Conservation (phyloP, 2,888 invertebrate genomes). For the Standfussiana lucernea region DNA sequence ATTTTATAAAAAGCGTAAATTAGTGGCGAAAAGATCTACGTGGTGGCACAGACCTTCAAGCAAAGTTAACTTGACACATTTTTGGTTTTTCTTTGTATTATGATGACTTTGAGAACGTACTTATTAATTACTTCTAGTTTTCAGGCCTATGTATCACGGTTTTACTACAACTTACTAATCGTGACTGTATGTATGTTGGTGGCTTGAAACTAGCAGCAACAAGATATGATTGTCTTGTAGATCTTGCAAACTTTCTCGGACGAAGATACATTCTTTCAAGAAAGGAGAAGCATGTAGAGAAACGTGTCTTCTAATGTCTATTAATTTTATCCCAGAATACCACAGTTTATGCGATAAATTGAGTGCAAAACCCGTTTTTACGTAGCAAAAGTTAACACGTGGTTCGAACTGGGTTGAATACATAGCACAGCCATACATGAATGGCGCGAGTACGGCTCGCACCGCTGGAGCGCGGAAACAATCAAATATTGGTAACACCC, state of each 20-base stretch:
- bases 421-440: conserved; percentile 59
- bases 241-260: background rate
- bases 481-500: conserved; percentile 71
- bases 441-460: conserved; percentile 63
- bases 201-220: background rate
- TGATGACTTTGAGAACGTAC: background rate
- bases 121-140: background rate
- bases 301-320: background rate
- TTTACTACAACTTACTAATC: background rate
- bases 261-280: background rate
- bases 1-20: background rate
- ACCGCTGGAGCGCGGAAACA: conserved; percentile 69
- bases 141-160: background rate
- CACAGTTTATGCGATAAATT: conserved; percentile 19
- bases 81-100: background rate
- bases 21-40: background rate
- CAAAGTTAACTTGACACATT: conserved; percentile 16
- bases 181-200: background rate
- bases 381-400: conserved; percentile 50
- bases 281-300: no score
- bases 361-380: conserved; percentile 38
- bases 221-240: background rate
- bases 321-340: background rate
- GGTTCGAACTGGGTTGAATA: conserved; percentile 47
- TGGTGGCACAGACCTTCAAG: background rate